A percentile compares a stretch with the other conserved stretches of the same genome.
Conservation (phyloP, 2,797 vertebrate genomes). For the Sebastiscus tertius region DNA sequence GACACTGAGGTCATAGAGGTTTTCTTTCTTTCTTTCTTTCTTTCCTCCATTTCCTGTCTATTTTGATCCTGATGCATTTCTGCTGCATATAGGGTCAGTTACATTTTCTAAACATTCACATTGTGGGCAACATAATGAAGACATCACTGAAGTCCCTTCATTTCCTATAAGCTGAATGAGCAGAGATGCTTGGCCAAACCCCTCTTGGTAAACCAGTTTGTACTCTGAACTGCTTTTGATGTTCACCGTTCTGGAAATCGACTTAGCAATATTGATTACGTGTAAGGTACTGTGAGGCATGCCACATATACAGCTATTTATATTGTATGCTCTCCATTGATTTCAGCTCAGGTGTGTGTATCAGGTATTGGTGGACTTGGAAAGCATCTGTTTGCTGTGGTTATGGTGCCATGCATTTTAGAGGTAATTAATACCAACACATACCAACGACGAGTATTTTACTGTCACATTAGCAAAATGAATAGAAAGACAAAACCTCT, state of each 20-base stretch:
- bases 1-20: conserved; percentile 8
- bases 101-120: background rate
- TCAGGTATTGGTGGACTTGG: conserved; percentile 37
- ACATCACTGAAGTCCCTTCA: background rate
- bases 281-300: conserved; percentile 30
- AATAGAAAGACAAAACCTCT: conserved; percentile 22
- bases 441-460: conserved; percentile 9
- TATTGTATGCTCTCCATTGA: conserved; percentile 36
- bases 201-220: conserved; percentile 10
- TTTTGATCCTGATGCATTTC: conserved; percentile 1
- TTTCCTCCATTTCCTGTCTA: background rate
- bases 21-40: background rate
- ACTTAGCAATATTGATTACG: conserved; percentile 38
- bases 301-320: conserved; percentile 46
- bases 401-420: conserved; percentile 56
- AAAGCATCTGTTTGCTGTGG: conserved; percentile 59
- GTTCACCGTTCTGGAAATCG: conserved; percentile 23
- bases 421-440: conserved; percentile 57
- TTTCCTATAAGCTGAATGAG: background rate
- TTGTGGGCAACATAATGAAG: background rate
- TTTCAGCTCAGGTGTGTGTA: conserved; percentile 56
- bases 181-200: background rate
- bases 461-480: conserved; percentile 11
- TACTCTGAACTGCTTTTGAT: conserved; percentile 18
- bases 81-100: background rate